Evolutionary conservation across 2,888 invertebrate species (phyloP), one percentile per base, ranked within the genome.

Genomic region (Minunthozetes semirufus): DNA sequence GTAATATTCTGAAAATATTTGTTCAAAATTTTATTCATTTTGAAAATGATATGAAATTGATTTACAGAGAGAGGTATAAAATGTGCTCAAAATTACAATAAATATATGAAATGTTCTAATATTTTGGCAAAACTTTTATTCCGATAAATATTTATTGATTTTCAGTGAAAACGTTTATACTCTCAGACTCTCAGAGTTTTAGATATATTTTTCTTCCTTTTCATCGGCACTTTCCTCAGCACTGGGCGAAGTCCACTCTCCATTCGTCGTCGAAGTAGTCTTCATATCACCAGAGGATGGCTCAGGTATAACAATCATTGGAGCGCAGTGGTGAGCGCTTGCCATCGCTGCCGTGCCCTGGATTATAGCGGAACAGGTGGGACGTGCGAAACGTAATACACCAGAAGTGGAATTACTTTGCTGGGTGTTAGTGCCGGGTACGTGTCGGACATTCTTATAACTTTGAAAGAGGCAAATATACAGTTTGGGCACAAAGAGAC

Each of bases 381-480:
- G 72, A 42, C 72, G 33, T 27, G 72, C 59, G 33, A 76, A 76
- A 13, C 76, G 66, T n/a, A 76, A 61, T 13, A 63, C 71, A 42
- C 70, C 56, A 9, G 75, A 75, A 8, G 74, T 66, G 4, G 76
- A 76, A 33, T 68, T 76, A 25, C 70, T 29, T n/a, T 53, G 33
- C 19, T 53, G 71, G 11, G 74, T 74, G 17, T 56, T 70, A 22
- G 29, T 22, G 13, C 46, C 53, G 6, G 74, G 48, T 19, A 46
- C 53, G 38, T 68, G 33, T 38, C 25, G n/a, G 59, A 88, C 87
- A 82, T 89, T 90, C 81, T 89, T 89, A 80, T 89, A 88, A 59
- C 89, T 89, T 81, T 89, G 89, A 80, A 88, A 87, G 76, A 89
- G 83, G 77, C 90, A 89, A 79, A 90, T 88, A 84, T 89, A 89